A percentile compares a stretch with the other conserved stretches of the same genome.
These are phyloP conservation scores for Macrostomum cliftonense DNA, from an alignment of 2,888 invertebrate species.

Conservation along the genomic window DNA sequence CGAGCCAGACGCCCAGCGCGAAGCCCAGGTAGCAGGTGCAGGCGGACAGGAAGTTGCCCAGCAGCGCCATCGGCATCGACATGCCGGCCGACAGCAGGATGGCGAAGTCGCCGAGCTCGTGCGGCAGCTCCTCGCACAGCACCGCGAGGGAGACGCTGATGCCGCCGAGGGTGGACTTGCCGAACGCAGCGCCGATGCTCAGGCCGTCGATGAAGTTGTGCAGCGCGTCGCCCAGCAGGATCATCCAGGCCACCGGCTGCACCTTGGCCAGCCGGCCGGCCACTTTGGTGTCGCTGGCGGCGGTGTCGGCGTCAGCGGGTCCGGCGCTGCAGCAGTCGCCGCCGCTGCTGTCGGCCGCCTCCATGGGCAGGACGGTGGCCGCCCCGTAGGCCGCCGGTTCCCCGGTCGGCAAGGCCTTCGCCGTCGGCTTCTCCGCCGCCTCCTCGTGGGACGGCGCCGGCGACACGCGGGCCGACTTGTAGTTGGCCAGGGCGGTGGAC, in stretches of 20 bases:
- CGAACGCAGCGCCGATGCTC: slow-evolving; percentile 45
- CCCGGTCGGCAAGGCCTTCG: too few relatives aligned
- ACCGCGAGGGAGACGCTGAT: slow-evolving; percentile 45
- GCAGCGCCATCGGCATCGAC: slow-evolving; percentile 43
- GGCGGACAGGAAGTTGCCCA: slow-evolving; percentile 45
- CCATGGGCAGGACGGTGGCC: too few relatives aligned
- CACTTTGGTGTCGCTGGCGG: background rate
- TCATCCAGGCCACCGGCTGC: slow-evolving; percentile 47
- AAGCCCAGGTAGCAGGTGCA: slow-evolving; percentile 44
- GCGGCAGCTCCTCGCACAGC: slow-evolving; percentile 47
- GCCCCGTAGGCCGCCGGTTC: too few relatives aligned
- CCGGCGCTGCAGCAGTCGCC: too few relatives aligned
- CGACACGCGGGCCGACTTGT: too few relatives aligned
- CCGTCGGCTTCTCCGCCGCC: too few relatives aligned
- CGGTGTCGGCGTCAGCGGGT: too few relatives aligned
- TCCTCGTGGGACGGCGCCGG: too few relatives aligned
- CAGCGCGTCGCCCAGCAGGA: slow-evolving; percentile 46
- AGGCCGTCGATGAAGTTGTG: slow-evolving; percentile 49
- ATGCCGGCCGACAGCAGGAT: slow-evolving; percentile 46
- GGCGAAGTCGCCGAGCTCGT: slow-evolving; percentile 49
- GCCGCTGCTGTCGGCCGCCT: too few relatives aligned
- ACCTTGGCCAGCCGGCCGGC: slow-evolving; percentile 15
- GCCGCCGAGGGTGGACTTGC: slow-evolving; percentile 42
- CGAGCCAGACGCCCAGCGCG: slow-evolving; percentile 41
- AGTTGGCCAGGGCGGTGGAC: too few relatives aligned